Conservation (phyloP, 2,888 invertebrate species). For the Parnassius mnemosyne region DNA sequence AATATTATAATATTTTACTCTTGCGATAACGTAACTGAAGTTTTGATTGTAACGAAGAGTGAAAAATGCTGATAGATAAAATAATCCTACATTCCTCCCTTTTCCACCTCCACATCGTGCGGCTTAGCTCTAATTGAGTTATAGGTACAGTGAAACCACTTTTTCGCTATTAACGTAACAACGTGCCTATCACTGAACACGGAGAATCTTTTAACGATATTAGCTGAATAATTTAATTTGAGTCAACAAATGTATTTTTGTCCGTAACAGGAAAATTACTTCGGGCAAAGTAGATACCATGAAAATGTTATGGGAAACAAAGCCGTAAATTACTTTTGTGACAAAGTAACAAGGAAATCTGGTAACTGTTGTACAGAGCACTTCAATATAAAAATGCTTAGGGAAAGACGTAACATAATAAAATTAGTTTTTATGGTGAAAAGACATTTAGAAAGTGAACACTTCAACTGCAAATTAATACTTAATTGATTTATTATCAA, state of each 20-base stretch:
- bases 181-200: constrained; percentile 15
- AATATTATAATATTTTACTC: too few species aligned
- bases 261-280: constrained; percentile 14
- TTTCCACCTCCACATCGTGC: constrained; percentile 16
- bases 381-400: not conserved
- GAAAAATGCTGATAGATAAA: constrained; percentile 38
- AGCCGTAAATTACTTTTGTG: not conserved
- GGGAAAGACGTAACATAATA: not conserved
- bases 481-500: not conserved
- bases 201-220: constrained; percentile 13
- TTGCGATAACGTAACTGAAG: too few species aligned
- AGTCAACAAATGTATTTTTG: constrained; percentile 4
- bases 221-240: constrained; percentile 7
- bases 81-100: constrained; percentile 26
- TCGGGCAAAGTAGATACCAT: not conserved
- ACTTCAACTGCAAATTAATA: too few species aligned
- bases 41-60: not conserved
- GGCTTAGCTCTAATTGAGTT: constrained; percentile 46
- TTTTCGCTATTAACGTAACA: constrained; percentile 29
- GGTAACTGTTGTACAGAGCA: not conserved
- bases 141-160: constrained; percentile 36
- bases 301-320: constrained; percentile 3
- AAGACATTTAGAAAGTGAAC: too few species aligned
- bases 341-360: not conserved
- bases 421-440: too few species aligned